Percentiles rank a stretch among this genome's conserved stretches.
phyloP scores from a whole-genome alignment of 35 echinoderm and acorn worm species.

The Amphiura filiformis region DNA sequence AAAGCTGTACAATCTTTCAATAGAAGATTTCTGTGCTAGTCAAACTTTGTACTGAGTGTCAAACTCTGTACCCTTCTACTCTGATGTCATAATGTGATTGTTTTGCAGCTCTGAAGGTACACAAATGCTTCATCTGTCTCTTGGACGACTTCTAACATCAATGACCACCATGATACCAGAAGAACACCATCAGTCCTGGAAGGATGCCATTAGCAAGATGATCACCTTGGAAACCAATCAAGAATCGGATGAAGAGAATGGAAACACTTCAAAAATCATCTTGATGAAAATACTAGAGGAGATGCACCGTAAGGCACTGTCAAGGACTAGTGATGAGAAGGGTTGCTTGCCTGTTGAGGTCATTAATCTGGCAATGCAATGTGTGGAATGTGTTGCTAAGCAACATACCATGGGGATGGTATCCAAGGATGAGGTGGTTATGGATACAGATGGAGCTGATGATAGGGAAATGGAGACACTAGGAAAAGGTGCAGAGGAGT shows the following conservation, averaged over 20 bases:
- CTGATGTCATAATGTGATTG: no score
- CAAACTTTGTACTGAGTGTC: no score
- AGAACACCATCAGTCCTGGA: not conserved
- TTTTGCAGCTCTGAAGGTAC: not conserved
- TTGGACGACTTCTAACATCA: not conserved
- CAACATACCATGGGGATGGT: not conserved
- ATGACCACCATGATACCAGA: not conserved
- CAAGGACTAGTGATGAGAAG: slow-evolving; percentile 36
- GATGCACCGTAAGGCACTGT: not conserved
- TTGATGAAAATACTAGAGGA: not conserved
- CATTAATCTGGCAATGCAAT: not conserved
- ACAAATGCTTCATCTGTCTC: not conserved
- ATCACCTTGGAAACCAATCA: not conserved
- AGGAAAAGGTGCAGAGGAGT: no score
- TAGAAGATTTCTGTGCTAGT: no score
- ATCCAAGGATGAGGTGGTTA: no score
- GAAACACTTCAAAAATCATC: not conserved
- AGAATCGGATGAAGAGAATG: no score
- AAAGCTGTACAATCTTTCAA: no score
- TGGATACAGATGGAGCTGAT: no score
- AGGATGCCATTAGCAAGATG: not conserved
- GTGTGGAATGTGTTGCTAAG: not conserved
- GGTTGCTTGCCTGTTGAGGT: not conserved
- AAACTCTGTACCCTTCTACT: no score
- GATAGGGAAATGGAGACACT: no score